Evolutionary conservation across 2,888 invertebrate species (phyloP).

Genomic region (Meandrusa payeni): DNA sequence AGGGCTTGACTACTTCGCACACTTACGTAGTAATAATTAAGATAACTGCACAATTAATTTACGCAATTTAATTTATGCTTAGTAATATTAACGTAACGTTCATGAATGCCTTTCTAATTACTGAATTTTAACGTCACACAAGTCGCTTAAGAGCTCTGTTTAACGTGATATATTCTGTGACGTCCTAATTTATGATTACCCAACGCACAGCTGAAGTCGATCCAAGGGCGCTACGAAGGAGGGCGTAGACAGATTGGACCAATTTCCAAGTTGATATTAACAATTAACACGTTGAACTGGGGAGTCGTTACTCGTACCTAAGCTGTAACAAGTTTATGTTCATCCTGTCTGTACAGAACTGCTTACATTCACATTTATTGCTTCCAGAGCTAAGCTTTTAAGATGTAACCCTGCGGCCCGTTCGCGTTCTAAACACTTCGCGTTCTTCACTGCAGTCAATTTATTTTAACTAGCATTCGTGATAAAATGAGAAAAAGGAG

Average conservation of each 20-base stretch:
- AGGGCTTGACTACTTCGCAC: no score
- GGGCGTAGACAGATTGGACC: conserved; percentile 40
- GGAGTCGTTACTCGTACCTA: conserved; percentile 20
- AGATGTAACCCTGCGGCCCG: conserved; percentile 1
- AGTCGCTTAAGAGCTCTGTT: conserved; percentile 3
- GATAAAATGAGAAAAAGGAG: no score
- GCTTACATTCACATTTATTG: conserved; percentile 19
- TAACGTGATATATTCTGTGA: conserved; percentile 3
- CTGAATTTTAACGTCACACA: no score
- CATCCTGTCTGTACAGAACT: conserved; percentile 5
- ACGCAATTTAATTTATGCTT: background rate
- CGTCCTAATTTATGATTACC: conserved; percentile 10
- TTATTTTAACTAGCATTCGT: background rate
- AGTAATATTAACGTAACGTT: conserved; percentile 5
- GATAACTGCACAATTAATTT: background rate
- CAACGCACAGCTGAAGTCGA: conserved; percentile 18
- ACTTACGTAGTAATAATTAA: no score
- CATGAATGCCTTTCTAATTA: no score
- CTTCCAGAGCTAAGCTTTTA: conserved; percentile 12
- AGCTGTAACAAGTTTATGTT: conserved; percentile 22
- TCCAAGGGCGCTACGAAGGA: conserved; percentile 16
- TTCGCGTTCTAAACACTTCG: conserved; percentile 1
- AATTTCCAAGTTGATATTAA: conserved; percentile 43
- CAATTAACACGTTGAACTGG: conserved; percentile 29
- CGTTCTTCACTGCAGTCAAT: background rate